Conservation (phyloP, 2,888 invertebrate genomes). For the Zootermopsis nevadensis region DNA sequence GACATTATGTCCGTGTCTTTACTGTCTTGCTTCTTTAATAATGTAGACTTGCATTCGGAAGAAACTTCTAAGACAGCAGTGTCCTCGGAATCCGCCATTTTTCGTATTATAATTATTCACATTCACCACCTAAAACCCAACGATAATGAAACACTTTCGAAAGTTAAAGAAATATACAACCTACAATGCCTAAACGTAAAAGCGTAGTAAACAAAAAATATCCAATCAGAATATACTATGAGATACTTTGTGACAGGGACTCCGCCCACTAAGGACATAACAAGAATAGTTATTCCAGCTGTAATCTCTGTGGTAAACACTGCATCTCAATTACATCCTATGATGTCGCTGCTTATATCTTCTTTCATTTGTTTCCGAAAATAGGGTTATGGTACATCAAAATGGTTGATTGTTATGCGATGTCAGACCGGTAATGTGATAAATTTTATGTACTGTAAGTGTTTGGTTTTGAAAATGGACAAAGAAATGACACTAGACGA, state of each 20-base stretch:
- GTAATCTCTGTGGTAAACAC: background rate
- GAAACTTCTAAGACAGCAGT: conserved; percentile 55
- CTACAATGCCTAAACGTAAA: background rate
- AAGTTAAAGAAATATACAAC: no score
- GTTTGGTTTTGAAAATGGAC: conserved; percentile 48
- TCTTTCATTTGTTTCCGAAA: background rate
- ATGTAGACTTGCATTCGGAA: conserved; percentile 52
- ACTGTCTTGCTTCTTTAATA: conserved; percentile 50
- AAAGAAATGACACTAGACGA: conserved; percentile 48
- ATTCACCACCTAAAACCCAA: background rate
- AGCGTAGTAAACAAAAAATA: background rate
- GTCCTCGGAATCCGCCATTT: conserved; percentile 52
- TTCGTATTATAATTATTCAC: background rate
- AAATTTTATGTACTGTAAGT: background rate
- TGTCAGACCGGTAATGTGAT: conserved; percentile 34
- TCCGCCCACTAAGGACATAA: background rate
- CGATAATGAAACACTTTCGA: no score
- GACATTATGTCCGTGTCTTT: conserved; percentile 54
- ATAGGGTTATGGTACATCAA: conserved; percentile 4
- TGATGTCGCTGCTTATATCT: background rate
- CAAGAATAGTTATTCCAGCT: background rate
- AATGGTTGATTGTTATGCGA: background rate
- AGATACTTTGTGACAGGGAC: background rate
- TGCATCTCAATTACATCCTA: background rate
- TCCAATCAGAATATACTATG: background rate